Evolutionary conservation across 2,888 invertebrate genomes (phyloP).

Genomic region (Stenchaetothrips biformis): DNA sequence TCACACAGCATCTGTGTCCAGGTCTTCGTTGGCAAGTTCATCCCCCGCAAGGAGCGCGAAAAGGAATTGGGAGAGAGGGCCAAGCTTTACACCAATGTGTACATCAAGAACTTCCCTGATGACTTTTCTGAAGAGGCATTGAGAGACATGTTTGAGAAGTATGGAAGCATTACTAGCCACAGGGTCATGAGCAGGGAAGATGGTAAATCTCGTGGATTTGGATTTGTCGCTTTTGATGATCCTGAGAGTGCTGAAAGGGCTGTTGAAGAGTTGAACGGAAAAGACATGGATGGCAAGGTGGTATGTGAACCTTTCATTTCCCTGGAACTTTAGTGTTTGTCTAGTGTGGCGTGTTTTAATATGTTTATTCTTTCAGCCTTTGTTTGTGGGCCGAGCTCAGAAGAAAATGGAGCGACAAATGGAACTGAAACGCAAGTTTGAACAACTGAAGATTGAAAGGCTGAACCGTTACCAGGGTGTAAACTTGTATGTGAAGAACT

Average conservation of each 20-base stretch:
- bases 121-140: conserved; percentile 87
- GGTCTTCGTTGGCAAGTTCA: conserved; percentile 93
- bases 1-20: conserved; percentile 37
- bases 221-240: conserved; percentile 97
- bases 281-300: conserved; percentile 79
- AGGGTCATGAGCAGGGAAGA: conserved; percentile 88
- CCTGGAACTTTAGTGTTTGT: not conserved
- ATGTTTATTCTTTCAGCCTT: conserved; percentile 46
- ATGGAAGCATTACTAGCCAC: conserved; percentile 86
- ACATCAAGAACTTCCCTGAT: conserved; percentile 98
- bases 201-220: conserved; percentile 95
- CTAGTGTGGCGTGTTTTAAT: not conserved
- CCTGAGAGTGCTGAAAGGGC: conserved; percentile 94
- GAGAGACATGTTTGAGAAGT: conserved; percentile 85
- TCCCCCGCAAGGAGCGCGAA: conserved; percentile 95
- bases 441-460: conserved; percentile 89
- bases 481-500: conserved; percentile 97
- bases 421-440: conserved; percentile 93
- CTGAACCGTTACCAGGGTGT: conserved; percentile 88
- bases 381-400: conserved; percentile 97
- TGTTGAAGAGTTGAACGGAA: conserved; percentile 85
- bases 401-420: conserved; percentile 99
- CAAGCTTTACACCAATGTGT: conserved; percentile 95
- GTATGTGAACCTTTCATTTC: conserved; percentile 34
- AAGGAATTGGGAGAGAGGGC: conserved; percentile 97